Percentiles rank a stretch among this genome's conserved stretches.
These are phyloP conservation scores for Zapus hudsonius DNA, from an alignment of 2,113 vertebrate species.

Conservation along the genomic window DNA sequence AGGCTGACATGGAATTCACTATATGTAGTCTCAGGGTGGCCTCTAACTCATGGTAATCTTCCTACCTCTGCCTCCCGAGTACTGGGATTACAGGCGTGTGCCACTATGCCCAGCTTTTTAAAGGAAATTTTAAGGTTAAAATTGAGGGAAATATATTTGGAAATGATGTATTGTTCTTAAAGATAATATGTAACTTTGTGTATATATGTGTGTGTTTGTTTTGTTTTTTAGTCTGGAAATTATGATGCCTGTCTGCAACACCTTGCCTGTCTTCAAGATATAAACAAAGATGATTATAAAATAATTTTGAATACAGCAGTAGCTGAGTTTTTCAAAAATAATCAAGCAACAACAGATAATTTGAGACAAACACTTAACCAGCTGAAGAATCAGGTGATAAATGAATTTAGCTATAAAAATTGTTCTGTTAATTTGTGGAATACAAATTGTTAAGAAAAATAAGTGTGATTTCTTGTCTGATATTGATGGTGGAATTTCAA, in stretches of 20 bases:
- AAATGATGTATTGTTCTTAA: conserved; percentile 49
- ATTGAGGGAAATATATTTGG: conserved; percentile 39
- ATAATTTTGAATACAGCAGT: conserved; percentile 95
- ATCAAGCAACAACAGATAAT: conserved; percentile 93
- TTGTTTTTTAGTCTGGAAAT: conserved; percentile 90
- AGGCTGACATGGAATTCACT: too few species aligned
- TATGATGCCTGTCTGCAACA: conserved; percentile 94
- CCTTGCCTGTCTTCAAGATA: conserved; percentile 92
- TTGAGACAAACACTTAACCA: conserved; percentile 94
- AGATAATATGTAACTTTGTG: conserved; percentile 57
- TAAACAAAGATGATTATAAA: conserved; percentile 99
- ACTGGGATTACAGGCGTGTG: too few species aligned
- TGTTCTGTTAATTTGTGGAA: conserved; percentile 44
- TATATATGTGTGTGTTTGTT: conserved; percentile 52
- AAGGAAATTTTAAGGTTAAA: conserved; percentile 2
- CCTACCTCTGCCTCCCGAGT: too few species aligned
- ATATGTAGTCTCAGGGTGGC: too few species aligned
- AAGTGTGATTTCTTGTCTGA: conserved; percentile 33
- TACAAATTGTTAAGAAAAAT: conserved; percentile 53
- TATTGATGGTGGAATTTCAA: conserved; percentile 20
- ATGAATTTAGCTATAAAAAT: conserved; percentile 64
- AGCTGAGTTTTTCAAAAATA: conserved; percentile 96
- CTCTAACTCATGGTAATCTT: too few species aligned
- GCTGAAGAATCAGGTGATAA: conserved; percentile 95
- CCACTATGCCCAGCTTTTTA: too few species aligned